Conservation (phyloP, 2,113 vertebrate genomes). For the Pedionomus torquatus region DNA sequence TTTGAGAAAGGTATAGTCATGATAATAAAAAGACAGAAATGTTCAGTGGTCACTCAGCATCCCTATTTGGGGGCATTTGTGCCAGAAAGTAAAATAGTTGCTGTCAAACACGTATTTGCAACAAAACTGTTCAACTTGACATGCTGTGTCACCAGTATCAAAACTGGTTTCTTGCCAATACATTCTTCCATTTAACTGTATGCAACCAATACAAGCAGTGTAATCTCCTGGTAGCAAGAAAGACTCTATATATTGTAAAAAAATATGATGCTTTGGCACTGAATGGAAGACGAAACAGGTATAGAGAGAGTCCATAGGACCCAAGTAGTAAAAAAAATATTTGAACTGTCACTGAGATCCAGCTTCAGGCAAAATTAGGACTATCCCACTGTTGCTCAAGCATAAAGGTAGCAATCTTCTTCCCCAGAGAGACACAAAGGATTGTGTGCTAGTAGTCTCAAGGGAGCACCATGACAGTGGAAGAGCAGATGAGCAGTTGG, state of each 20-base stretch:
- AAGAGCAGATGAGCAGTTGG: neutral
- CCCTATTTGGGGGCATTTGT: neutral
- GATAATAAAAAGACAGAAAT: neutral
- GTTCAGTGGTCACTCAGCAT: neutral
- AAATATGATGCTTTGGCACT: neutral
- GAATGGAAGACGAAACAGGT: neutral
- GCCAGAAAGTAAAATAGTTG: neutral
- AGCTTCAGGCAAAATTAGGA: neutral
- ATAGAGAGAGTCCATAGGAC: neutral
- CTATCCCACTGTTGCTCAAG: neutral
- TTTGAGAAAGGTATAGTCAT: neutral
- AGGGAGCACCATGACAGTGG: rapidly evolving
- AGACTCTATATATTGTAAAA: neutral
- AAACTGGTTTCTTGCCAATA: neutral
- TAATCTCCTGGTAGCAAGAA: neutral
- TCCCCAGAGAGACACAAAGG: neutral
- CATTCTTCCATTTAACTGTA: neutral
- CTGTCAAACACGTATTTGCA: neutral
- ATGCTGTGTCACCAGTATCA: neutral
- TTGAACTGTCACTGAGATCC: neutral
- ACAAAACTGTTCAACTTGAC: neutral
- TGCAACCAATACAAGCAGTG: neutral
- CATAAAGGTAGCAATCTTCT: neutral
- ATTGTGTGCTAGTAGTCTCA: neutral
- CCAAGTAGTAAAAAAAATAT: neutral